Conservation (phyloP, 2,113 vertebrate genomes). For the Theristicus caerulescens region DNA sequence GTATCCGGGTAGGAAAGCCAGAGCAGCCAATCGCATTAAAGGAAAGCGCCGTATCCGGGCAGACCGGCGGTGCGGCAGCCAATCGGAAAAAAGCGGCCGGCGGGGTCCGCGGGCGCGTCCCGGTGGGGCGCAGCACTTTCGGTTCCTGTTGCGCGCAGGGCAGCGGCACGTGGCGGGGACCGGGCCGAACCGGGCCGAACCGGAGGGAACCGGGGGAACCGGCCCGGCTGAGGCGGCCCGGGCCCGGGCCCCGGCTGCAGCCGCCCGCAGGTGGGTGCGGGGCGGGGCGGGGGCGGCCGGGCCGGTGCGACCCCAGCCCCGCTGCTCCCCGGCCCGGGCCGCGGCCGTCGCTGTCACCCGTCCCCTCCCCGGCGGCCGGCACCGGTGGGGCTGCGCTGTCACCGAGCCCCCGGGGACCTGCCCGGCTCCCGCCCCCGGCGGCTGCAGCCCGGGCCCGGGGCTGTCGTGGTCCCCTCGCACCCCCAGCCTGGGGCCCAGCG, state of each 20-base stretch:
- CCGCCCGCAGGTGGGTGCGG: not conserved
- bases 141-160: slow-evolving; percentile 7
- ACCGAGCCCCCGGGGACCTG: not conserved
- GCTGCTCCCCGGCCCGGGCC: not conserved
- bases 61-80: not conserved
- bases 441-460: not conserved
- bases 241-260: not conserved
- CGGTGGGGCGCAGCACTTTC: not conserved
- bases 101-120: not conserved
- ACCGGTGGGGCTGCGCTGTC: not conserved
- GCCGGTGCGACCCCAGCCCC: not conserved
- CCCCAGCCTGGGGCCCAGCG: not conserved
- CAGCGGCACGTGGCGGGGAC: not conserved
- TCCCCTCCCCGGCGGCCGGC: not conserved
- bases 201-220: not conserved
- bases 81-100: not conserved
- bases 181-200: not conserved
- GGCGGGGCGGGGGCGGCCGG: no score
- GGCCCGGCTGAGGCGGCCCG: not conserved
- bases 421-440: no score
- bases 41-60: not conserved
- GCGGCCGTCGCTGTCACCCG: not conserved
- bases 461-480: not conserved
- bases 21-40: not conserved
- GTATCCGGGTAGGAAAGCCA: not conserved